A percentile compares a stretch with the other conserved stretches of the same genome.
phyloP scores from a whole-genome alignment of 2,888 invertebrate species.

The Microdon myrmicae region DNA sequence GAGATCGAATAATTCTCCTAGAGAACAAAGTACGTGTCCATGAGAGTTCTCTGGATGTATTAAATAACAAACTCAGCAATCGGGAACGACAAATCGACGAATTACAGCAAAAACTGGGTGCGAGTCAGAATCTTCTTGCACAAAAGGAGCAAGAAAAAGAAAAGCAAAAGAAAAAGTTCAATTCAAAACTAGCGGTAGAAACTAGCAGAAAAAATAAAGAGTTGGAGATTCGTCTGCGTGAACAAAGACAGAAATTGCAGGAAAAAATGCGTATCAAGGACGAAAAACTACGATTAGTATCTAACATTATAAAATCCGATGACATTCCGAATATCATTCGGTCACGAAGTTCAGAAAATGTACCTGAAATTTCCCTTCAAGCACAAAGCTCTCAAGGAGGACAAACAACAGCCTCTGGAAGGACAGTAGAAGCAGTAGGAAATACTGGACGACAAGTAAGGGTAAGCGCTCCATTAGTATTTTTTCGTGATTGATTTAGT shows the following conservation, averaged over 20 bases:
- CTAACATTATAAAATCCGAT: slow-evolving; percentile 71
- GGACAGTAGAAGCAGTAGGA: slow-evolving; percentile 14
- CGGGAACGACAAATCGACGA: slow-evolving; percentile 73
- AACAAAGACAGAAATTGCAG: slow-evolving; percentile 71
- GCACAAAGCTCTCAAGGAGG: slow-evolving; percentile 4
- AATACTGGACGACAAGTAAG: slow-evolving; percentile 21
- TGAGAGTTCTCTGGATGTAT: slow-evolving; percentile 72
- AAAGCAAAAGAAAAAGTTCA: slow-evolving; percentile 74
- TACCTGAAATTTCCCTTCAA: slow-evolving; percentile 21
- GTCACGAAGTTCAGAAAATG: slow-evolving; percentile 62
- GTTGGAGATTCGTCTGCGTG: slow-evolving; percentile 72
- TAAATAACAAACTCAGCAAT: slow-evolving; percentile 74
- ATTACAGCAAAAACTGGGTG: slow-evolving; percentile 73
- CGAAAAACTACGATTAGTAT: slow-evolving; percentile 72
- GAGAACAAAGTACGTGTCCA: slow-evolving; percentile 75
- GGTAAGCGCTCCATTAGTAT: too few species aligned
- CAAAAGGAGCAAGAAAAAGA: slow-evolving; percentile 75
- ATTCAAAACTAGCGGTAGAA: slow-evolving; percentile 75
- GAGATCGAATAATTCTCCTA: slow-evolving; percentile 73
- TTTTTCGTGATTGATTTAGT: too few species aligned
- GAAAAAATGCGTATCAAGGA: slow-evolving; percentile 72
- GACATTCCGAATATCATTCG: slow-evolving; percentile 59
- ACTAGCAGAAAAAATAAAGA: slow-evolving; percentile 81
- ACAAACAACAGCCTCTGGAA: slow-evolving; percentile 9
- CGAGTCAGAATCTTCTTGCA: slow-evolving; percentile 73